A percentile compares a stretch with the other conserved stretches of the same genome.
These are phyloP conservation scores for Rhea americana DNA, from an alignment of 2,113 vertebrate genomes.

Conservation along the genomic window DNA sequence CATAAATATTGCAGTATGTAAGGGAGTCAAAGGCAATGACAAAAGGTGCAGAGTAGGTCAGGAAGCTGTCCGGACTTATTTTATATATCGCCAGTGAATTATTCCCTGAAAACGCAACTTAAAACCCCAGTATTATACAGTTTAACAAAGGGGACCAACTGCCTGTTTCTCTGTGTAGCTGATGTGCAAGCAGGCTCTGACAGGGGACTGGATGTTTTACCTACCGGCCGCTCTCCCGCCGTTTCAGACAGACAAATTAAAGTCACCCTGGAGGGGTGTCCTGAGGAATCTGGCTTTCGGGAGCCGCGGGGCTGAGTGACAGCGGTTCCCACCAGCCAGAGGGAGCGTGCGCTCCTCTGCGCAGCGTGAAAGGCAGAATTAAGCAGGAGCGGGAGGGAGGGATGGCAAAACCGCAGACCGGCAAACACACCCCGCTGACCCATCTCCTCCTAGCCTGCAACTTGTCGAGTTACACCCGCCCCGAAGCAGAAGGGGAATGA, in stretches of 20 bases:
- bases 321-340: neutral
- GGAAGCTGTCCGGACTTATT: neutral
- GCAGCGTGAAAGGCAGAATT: slow-evolving; percentile 6
- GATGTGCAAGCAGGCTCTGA: neutral
- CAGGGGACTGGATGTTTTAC: neutral
- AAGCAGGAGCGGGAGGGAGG: slow-evolving; percentile 11
- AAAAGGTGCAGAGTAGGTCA: neutral
- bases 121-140: neutral
- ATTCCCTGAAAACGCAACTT: neutral
- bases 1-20: accelerated
- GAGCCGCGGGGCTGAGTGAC: slow-evolving; percentile 35
- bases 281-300: neutral
- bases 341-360: neutral
- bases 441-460: slow-evolving; percentile 70
- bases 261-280: neutral
- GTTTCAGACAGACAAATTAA: neutral
- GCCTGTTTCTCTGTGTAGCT: accelerated
- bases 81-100: neutral
- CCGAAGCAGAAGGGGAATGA: slow-evolving; percentile 60
- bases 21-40: neutral
- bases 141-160: neutral
- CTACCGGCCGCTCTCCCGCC: neutral
- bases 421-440: slow-evolving; percentile 76
- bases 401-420: slow-evolving; percentile 55
- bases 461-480: slow-evolving; percentile 77